These are phyloP conservation scores for Zaprionus vittiger DNA, from an alignment of 1,140 invertebrate species.

Conservation along the genomic window DNA sequence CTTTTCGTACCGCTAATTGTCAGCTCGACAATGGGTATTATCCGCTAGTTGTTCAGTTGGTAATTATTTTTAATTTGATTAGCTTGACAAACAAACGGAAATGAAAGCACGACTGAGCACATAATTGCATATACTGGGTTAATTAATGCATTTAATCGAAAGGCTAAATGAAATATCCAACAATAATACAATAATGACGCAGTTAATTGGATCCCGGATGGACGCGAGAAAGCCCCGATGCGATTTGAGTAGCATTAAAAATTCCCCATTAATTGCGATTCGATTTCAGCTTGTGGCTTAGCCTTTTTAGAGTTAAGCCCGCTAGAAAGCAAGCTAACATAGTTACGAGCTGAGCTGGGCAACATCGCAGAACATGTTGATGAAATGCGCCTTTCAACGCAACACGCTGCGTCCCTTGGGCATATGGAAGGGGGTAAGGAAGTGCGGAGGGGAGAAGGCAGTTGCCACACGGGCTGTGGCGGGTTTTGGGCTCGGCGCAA, in stretches of 20 bases:
- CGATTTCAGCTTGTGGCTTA: background rate
- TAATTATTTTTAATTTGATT: slow-evolving; percentile 9
- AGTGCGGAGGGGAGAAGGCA: background rate
- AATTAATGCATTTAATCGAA: slow-evolving; percentile 1
- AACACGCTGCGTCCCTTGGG: background rate
- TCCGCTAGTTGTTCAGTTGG: slow-evolving; percentile 6
- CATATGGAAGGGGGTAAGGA: background rate
- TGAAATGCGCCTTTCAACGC: background rate
- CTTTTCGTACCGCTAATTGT: background rate
- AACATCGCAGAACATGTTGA: background rate
- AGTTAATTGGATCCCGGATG: background rate
- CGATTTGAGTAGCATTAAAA: no score
- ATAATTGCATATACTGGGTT: background rate
- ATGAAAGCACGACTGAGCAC: slow-evolving; percentile 4
- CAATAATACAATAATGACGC: background rate
- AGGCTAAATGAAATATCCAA: background rate
- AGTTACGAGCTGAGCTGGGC: no score
- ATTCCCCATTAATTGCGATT: no score
- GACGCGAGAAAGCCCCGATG: background rate
- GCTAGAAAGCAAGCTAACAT: no score
- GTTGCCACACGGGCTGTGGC: background rate
- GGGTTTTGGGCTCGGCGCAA: slow-evolving; percentile 31
- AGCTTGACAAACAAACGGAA: slow-evolving; percentile 6
- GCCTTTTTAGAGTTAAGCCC: no score
- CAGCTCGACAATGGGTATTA: slow-evolving; percentile 2